Evolutionary conservation across 1,140 invertebrate species (phyloP), one percentile per base, ranked within the genome.

Genomic region (Battus philenor): DNA sequence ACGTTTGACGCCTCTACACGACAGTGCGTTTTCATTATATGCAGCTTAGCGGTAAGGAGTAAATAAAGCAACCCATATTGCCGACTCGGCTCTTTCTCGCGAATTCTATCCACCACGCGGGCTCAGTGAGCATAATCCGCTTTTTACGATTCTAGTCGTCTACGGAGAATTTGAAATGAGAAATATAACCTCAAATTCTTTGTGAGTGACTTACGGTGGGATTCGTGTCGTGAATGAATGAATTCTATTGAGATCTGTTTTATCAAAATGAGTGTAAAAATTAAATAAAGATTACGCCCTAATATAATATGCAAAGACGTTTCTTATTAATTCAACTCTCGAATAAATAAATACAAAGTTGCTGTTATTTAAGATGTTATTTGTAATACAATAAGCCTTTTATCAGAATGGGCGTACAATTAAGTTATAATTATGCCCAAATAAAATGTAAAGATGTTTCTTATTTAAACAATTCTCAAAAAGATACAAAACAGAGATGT

Each of bases 141-240:
- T 81, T 85, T 85, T 85, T 82, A 82, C 81, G 78, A 79, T 80
- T 79, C 77, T 57, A 66, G 56, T 72, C 69, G 62, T 65, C 72
- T 64, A 73, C 65, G 47, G 63, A 69, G 75, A 75, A 81, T 81
- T 78, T 74, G 67, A 78, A 85, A 82, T 78, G 73, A 79, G 73
- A 71, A 79, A 73, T 78, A 84, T 76, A 79, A 71, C 70, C 68
- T 73, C 61, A 68, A 72, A 73, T 72, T 73, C 62, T 70, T 76
- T 68, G 58, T 67, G 61, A 74, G 56, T 72, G 66, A 68, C 67
- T 68, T 54, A 59, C 49, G 50, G 52, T 49, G 47, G 64, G 49
- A 64, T 70, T 59, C 63, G 61, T 61, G 66, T 71, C 72, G 59
- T 76, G 74, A 71, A 73, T 71, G 67, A 62, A 54, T 51, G 38